Base-by-base conservation (phyloP, 2,888 invertebrate species). In the Sympetrum striolatum region DNA sequence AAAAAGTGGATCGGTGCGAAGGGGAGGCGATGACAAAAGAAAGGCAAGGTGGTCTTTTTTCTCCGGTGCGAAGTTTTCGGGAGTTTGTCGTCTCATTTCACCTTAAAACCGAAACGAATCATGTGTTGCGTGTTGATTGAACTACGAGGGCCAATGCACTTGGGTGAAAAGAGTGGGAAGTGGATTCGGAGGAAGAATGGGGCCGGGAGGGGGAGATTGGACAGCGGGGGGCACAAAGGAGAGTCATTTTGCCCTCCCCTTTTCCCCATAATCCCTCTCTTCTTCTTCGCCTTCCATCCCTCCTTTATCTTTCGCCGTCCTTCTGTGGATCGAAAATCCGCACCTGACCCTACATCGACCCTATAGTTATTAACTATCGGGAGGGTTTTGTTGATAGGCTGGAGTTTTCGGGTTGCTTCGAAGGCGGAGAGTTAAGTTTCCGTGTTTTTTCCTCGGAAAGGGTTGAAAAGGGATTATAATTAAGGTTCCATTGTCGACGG, bases 71-170 rank as follows among this genome's bases (percentile, higher is more conserved):
- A 81, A 60, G 80, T 90, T 90, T 79, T 79, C 80, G 90, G 80
- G 58, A 80, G 79, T 80, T 90, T 79, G 44, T 58, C 53, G 48
- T 80, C 80, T 58, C 79, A 48, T 80, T 80, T 80, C 80, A 14
- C 90, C 80, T 60, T 48, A 80, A 90, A 90, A 90, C 90, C 90
- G 90, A 90, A 90, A 80, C 90, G 81, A 90, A 90, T 90, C 81
- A 80, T 48, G 80, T 90, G 80, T 80, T 81, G 81, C 80, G 90
- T 90, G 90, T 80, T 90, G 90, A 90, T 90, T 90, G 90, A 81
- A 90, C 80, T 90, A 37, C 80, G 90, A 81, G 81, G 90, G 90
- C 90, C 90, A 90, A 80, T 80, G 81, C 90, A 90, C 90, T 90
- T 90, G 53, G 58, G 18, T 90, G 90, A 80, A 80, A 39, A 53